phyloP scores from a whole-genome alignment of 2,797 vertebrate species.

The Tragopan temminckii region DNA sequence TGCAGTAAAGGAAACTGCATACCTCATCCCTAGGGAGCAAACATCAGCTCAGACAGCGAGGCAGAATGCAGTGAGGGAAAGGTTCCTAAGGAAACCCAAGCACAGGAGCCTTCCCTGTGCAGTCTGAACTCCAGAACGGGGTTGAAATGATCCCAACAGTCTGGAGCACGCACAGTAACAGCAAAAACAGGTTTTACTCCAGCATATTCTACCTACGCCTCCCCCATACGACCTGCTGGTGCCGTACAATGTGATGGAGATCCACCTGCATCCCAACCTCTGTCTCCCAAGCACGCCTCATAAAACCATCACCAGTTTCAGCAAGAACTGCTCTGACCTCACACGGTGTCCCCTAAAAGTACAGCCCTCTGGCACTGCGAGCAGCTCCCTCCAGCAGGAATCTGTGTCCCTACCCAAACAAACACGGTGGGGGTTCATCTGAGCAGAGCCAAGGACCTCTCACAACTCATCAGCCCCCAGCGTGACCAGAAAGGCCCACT shows the following conservation, averaged over 20 bases:
- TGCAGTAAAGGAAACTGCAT: not conserved
- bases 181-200: not conserved
- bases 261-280: not conserved
- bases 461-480: not conserved
- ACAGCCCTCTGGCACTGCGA: not conserved
- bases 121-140: not conserved
- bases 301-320: not conserved
- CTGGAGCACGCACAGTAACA: not conserved
- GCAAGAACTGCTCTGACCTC: not conserved
- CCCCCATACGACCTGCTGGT: fast-evolving
- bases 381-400: not conserved
- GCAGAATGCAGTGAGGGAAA: not conserved
- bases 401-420: fast-evolving
- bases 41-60: not conserved
- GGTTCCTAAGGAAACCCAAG: not conserved
- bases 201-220: not conserved
- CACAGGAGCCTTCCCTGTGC: not conserved
- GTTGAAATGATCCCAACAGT: not conserved
- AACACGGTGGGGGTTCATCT: not conserved
- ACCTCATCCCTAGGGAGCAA: not conserved
- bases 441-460: not conserved
- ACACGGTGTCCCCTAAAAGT: fast-evolving
- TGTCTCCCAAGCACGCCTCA: not conserved
- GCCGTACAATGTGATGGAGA: not conserved
- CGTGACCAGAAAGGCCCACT: not conserved